These are phyloP conservation scores for Timema podura DNA, from an alignment of 2,888 invertebrate species.

Conservation along the genomic window DNA sequence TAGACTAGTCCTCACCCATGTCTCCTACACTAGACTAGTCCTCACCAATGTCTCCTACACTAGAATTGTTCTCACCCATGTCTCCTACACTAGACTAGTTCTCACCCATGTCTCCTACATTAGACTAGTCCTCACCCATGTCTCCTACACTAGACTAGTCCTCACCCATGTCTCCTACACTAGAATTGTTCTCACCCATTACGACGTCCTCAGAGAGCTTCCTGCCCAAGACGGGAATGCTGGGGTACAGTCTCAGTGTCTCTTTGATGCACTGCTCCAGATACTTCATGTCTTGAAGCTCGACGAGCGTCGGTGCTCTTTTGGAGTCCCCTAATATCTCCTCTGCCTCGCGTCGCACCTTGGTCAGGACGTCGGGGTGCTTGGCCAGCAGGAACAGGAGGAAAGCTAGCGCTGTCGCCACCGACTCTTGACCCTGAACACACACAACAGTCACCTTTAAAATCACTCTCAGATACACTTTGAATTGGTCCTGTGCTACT, in stretches of 20 bases:
- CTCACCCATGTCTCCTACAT: no score
- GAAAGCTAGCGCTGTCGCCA: constrained; percentile 54
- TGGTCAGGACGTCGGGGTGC: constrained; percentile 48
- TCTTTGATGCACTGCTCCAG: constrained; percentile 43
- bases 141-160: no score
- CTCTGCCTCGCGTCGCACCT: constrained; percentile 38
- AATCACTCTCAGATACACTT: no score
- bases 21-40: no score
- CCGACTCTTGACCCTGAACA: constrained; percentile 56
- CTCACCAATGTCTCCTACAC: no score
- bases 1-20: no score
- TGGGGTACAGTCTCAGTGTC: constrained; percentile 41
- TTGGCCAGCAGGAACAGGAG: constrained; percentile 53
- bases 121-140: no score
- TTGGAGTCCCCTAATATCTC: constrained; percentile 36
- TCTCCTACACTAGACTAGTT: no score
- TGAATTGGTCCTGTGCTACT: no score
- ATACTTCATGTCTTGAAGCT: constrained; percentile 39
- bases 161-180: no score
- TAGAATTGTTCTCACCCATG: no score
- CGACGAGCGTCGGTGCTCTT: constrained; percentile 36
- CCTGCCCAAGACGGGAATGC: constrained; percentile 41
- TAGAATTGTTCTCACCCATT: constrained; percentile 30
- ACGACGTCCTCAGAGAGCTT: constrained; percentile 40
- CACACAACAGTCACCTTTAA: no score